Conservation (phyloP, 2,888 invertebrate species). For the Mantis religiosa region DNA sequence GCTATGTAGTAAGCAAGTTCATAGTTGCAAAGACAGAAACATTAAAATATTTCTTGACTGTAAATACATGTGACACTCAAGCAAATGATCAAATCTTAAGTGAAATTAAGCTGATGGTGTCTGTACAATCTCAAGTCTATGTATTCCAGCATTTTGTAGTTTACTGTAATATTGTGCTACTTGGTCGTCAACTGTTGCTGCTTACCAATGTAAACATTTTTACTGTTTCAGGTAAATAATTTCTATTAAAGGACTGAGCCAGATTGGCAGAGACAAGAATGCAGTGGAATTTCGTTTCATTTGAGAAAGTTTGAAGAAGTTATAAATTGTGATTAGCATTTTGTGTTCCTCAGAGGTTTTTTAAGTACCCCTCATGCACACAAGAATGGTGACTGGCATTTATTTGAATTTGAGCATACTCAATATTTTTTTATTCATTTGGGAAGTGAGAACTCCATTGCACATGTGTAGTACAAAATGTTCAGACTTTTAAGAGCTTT, state of each 20-base stretch:
- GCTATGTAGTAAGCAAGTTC: too few relatives aligned
- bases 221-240: neutral
- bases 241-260: slow-evolving; percentile 34
- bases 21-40: too few relatives aligned
- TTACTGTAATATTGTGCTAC: too few relatives aligned
- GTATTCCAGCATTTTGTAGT: too few relatives aligned
- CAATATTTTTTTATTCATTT: neutral
- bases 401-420: neutral
- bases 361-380: neutral
- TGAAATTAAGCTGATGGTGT: too few relatives aligned
- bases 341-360: neutral
- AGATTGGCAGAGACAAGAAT: slow-evolving; percentile 29
- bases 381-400: neutral
- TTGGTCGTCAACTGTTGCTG: too few relatives aligned
- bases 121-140: too few relatives aligned
- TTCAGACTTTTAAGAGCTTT: neutral
- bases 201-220: neutral
- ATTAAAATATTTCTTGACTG: too few relatives aligned
- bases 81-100: too few relatives aligned
- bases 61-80: too few relatives aligned
- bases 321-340: neutral
- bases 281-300: neutral
- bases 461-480: neutral
- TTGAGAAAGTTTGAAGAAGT: neutral
- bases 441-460: neutral